Percentiles rank a stretch among this genome's conserved stretches.
Conservation (phyloP, 1,140 invertebrate genomes). For the Drosophila sproati region DNA sequence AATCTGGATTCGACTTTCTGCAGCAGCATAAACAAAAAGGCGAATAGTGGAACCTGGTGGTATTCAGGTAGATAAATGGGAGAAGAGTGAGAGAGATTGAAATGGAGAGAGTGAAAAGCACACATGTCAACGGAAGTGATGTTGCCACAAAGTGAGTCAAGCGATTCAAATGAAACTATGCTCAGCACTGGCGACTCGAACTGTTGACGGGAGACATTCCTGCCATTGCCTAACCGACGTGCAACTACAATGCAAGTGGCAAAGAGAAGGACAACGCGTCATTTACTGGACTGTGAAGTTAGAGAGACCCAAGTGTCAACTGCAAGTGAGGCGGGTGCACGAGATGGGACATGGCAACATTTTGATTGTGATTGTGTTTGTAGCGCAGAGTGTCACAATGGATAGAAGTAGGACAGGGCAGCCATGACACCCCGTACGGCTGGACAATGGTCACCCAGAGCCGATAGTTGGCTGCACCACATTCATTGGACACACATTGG, state of each 20-base stretch:
- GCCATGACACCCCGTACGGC: constrained; percentile 8
- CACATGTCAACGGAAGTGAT: constrained; percentile 52
- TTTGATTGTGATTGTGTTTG: constrained; percentile 70
- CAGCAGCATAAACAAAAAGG: neutral
- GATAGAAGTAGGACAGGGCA: constrained; percentile 43
- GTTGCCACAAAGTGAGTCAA: constrained; percentile 57
- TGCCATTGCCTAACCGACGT: constrained; percentile 59
- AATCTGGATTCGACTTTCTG: too few relatives aligned
- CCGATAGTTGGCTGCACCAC: constrained; percentile 70
- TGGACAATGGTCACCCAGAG: constrained; percentile 28
- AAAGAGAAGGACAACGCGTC: constrained; percentile 68
- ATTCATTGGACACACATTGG: constrained; percentile 61
- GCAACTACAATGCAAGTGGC: constrained; percentile 56
- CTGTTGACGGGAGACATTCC: constrained; percentile 39
- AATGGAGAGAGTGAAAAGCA: neutral
- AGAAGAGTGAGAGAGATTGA: neutral
- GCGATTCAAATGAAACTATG: constrained; percentile 43
- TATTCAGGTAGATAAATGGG: too few relatives aligned
- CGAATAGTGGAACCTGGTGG: neutral
- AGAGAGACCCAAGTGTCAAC: constrained; percentile 67
- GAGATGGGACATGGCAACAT: constrained; percentile 42
- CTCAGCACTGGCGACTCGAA: constrained; percentile 2
- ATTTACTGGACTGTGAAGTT: constrained; percentile 28
- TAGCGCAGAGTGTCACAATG: constrained; percentile 72
- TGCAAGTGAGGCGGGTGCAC: constrained; percentile 64